Evolutionary conservation across 2,797 vertebrate genomes (phyloP), one percentile per base, ranked within the genome.

Genomic region (Xenops minutus): DNA sequence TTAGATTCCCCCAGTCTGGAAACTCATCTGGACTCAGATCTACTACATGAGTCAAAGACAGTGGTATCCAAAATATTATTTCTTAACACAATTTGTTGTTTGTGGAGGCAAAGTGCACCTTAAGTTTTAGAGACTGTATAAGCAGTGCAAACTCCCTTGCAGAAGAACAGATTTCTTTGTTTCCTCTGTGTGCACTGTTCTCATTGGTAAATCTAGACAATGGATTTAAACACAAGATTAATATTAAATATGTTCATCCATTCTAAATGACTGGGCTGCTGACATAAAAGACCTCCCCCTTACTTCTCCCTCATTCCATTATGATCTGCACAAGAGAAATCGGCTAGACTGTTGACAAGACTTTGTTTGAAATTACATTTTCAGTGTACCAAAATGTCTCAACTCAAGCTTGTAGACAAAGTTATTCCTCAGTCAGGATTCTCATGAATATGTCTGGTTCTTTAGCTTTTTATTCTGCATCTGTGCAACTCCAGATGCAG

Each of bases 31-130:
- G 91, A 88, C 66, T 94, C n/a, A 56, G 27, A 93, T 87, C 83
- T 82, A 62, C 68, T 43, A 51, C 27, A 76, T 96, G 93, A 98
- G 89, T 97, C 96, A 97, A 90, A 85, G 14, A 59, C 26, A 96
- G 64, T 54, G 37, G 78, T 91, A 92, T 96, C 74, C 94, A 97
- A 91, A 92, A 69, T 61, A 64, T 44, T 93, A 22, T 76, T 97
- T 95, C 88, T 96, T 95, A 85, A 87, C 41, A 77, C 73, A 96
- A 91, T 94, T 88, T 88, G 72, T 32, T 95, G 58, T 71, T 94
- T 96, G 68, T 68, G 73, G 64, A 49, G 68, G 43, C 93, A 83
- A 85, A 74, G 39, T 39, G 51, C 22, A 44, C 51, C 34, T 86
- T 90, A 69, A 83, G n/a, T 27, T 54, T 39, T 83, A 85, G 36